These are phyloP conservation scores for Danaus plexippus DNA, from an alignment of 1,140 invertebrate genomes.

Conservation along the genomic window DNA sequence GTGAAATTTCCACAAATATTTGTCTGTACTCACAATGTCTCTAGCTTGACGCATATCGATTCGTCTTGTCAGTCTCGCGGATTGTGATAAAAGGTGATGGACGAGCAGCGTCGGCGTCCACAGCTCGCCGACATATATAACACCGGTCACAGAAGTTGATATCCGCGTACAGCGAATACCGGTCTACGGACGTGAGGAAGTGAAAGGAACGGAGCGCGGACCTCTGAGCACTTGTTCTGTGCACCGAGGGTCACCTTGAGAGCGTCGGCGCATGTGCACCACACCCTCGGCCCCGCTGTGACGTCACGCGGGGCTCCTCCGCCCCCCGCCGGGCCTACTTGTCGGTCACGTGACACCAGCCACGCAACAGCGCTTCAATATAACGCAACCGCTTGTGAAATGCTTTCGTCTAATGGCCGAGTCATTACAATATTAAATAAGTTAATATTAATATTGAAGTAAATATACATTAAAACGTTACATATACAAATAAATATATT, in stretches of 20 bases:
- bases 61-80: slow-evolving; percentile 59
- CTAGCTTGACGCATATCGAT: slow-evolving; percentile 68
- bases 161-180: slow-evolving; percentile 54
- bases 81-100: slow-evolving; percentile 66
- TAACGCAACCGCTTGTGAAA: slow-evolving; percentile 35
- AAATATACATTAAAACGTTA: too few species aligned
- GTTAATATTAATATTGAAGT: background rate
- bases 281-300: slow-evolving; percentile 55
- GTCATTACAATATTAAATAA: slow-evolving; percentile 4
- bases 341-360: slow-evolving; percentile 48
- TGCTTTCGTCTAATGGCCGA: slow-evolving; percentile 4
- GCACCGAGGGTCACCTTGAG: slow-evolving; percentile 64
- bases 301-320: slow-evolving; percentile 48
- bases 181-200: slow-evolving; percentile 47
- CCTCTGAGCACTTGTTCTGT: slow-evolving; percentile 37
- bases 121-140: slow-evolving; percentile 64
- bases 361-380: slow-evolving; percentile 39
- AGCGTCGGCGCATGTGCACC: slow-evolving; percentile 63
- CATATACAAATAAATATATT: too few species aligned
- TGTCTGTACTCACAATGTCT: slow-evolving; percentile 59
- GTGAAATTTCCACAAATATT: slow-evolving; percentile 37
- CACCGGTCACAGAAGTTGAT: slow-evolving; percentile 42
- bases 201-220: slow-evolving; percentile 54
- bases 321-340: slow-evolving; percentile 3
- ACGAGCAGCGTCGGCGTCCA: slow-evolving; percentile 65